Evolutionary conservation across 1,140 invertebrate genomes (phyloP).

Genomic region (Achroia grisella): DNA sequence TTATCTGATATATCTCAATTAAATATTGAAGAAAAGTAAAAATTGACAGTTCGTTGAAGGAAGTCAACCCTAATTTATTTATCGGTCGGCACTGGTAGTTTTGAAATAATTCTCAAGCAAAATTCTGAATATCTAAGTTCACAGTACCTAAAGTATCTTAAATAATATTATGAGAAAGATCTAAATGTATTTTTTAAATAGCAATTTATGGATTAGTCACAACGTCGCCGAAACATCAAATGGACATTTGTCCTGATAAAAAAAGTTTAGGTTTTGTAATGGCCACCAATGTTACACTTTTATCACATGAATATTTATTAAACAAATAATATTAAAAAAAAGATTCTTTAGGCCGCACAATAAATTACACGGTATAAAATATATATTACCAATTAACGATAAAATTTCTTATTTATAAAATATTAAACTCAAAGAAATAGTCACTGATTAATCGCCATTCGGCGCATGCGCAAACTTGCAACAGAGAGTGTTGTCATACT

Average conservation of each 20-base stretch:
- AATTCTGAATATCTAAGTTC: constrained; percentile 25
- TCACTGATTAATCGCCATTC: constrained; percentile 71
- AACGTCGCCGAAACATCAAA: constrained; percentile 73
- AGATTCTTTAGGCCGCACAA: constrained; percentile 28
- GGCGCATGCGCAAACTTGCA: constrained; percentile 72
- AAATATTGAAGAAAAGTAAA: constrained; percentile 46
- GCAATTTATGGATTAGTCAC: constrained; percentile 47
- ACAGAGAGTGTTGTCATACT: constrained; percentile 41
- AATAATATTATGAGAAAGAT: constrained; percentile 28
- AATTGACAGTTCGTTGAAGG: constrained; percentile 60
- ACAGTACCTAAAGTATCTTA: constrained; percentile 31
- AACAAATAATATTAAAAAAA: constrained; percentile 29
- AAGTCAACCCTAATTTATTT: constrained; percentile 63
- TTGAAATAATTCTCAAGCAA: constrained; percentile 32
- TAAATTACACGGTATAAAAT: constrained; percentile 50
- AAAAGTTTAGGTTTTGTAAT: constrained; percentile 72
- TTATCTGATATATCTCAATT: constrained; percentile 14
- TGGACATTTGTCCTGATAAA: constrained; percentile 71
- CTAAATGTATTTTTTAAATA: constrained; percentile 49
- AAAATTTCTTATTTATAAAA: constrained; percentile 71
- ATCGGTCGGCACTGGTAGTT: constrained; percentile 53
- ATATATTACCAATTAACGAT: constrained; percentile 60
- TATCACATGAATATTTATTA: constrained; percentile 45
- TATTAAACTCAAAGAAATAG: constrained; percentile 68
- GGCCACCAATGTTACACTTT: constrained; percentile 71